These are phyloP conservation scores for Cygnus buccinator DNA, from an alignment of 2,113 vertebrate genomes.

Conservation along the genomic window DNA sequence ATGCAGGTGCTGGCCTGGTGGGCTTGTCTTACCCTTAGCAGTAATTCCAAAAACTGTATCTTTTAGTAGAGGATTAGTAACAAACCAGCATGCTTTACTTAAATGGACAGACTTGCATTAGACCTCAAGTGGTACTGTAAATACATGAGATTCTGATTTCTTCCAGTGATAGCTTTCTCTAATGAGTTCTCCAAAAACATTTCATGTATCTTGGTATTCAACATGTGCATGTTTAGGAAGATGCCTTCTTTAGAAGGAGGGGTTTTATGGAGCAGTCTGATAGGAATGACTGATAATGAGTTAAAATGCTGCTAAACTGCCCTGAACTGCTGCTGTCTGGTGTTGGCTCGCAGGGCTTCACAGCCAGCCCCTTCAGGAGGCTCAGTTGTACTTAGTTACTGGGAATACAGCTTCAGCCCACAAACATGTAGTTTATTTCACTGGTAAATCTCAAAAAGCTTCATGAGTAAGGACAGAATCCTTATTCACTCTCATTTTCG, in stretches of 20 bases:
- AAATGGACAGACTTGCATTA: not conserved
- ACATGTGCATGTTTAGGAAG: not conserved
- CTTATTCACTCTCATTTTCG: not conserved
- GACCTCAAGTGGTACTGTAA: not conserved
- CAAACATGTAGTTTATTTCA: not conserved
- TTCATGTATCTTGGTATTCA: not conserved
- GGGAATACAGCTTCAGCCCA: not conserved
- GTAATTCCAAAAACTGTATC: not conserved
- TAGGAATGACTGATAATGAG: slow-evolving; percentile 38
- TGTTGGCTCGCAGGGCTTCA: not conserved
- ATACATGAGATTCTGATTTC: not conserved
- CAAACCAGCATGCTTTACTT: not conserved
- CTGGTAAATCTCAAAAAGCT: not conserved
- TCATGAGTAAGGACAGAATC: not conserved
- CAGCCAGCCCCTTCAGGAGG: not conserved
- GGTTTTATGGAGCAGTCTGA: not conserved
- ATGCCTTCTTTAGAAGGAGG: not conserved
- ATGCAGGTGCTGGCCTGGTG: not conserved
- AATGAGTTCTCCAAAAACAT: not conserved
- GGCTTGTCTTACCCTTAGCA: not conserved
- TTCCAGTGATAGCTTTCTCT: not conserved
- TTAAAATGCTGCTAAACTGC: not conserved
- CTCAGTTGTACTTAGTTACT: not conserved
- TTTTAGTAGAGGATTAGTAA: not conserved
- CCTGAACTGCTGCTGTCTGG: not conserved